Evolutionary conservation across 64 coral and sea anemone species (phyloP), one percentile per base, ranked within the genome.

Genomic region (Anthopleura sola): DNA sequence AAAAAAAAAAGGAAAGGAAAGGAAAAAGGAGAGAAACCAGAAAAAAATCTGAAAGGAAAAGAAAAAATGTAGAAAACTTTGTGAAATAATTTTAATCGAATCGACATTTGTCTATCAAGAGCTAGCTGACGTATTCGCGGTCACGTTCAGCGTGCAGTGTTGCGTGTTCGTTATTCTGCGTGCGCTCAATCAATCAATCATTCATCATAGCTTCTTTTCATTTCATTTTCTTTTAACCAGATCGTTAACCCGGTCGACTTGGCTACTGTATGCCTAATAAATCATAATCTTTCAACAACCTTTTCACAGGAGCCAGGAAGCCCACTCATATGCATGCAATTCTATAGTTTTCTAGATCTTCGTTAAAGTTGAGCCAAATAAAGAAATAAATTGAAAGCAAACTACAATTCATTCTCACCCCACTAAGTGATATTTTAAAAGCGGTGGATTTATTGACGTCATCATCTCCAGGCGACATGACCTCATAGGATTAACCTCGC

Each of bases 401-500:
- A 44, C 38, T 15, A 36, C 7, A 34, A 71, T 71, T 53, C 14
- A 53, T 53, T 53, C 14, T 15, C 31, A 6, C 29, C 14, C 66
- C 40, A 8, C 40, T 44, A 2, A 71, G 26, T 34, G 66, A 36
- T n/a, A 5, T 71, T 31, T 36, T 71, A 31, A 17, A 71, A 32
- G 13, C n/a, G 24, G 13, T 71, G 13, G 13, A 32, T 71, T 29
- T 1, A 32, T 32, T 71, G 58, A 62, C 58, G 58, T 14, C 3
- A 8, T 32, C 10, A 71, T 71, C 66, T 71, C 76, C 44, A 79
- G 36, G 76, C 37, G 44, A 79, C 76, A 44, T 79, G 76, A 79
- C 76, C 38, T 79, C 75, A 77, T 14, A 26, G 32, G 37, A 24
- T 79, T 21, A 12, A 40, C 37, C 76, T 79, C 34, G 76, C 24